Percentiles rank a stretch among this genome's conserved stretches.
These are phyloP conservation scores for Dryomyza anilis DNA, from an alignment of 2,888 invertebrate genomes.

Conservation along the genomic window DNA sequence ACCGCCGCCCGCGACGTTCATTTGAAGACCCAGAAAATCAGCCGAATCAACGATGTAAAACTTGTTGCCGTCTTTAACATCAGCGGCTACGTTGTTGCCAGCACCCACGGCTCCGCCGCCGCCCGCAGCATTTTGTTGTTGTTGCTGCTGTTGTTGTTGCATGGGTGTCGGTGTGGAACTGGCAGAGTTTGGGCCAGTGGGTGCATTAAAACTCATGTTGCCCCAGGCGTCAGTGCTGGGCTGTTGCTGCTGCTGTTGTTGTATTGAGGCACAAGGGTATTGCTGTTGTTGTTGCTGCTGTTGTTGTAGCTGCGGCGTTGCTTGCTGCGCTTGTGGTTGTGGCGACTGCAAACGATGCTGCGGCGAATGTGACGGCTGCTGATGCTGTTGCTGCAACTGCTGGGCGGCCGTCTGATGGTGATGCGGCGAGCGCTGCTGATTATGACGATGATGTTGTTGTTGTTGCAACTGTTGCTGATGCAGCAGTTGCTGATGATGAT, in stretches of 20 bases:
- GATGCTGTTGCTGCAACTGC: constrained; percentile 52
- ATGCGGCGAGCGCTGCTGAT: constrained; percentile 53
- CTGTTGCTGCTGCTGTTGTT: constrained; percentile 41
- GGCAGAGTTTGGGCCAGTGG: neutral
- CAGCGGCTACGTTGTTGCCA: constrained; percentile 24
- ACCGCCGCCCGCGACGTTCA: constrained; percentile 49
- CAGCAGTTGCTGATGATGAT: constrained; percentile 52
- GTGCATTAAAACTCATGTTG: constrained; percentile 39
- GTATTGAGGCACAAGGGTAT: constrained; percentile 37
- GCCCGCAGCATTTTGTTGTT: constrained; percentile 35
- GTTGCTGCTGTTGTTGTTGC: constrained; percentile 38
- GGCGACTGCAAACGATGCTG: constrained; percentile 48
- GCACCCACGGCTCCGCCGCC: constrained; percentile 26
- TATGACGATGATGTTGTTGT: constrained; percentile 50
- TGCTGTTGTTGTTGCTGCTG: constrained; percentile 40
- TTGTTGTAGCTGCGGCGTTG: constrained; percentile 36
- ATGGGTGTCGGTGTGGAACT: constrained; percentile 24
- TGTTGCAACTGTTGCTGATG: constrained; percentile 43
- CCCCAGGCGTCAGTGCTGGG: constrained; percentile 45
- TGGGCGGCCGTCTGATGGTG: constrained; percentile 48
- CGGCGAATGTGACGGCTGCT: constrained; percentile 51
- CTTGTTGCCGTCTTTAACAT: constrained; percentile 54
- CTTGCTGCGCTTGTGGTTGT: constrained; percentile 44
- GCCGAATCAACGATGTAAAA: constrained; percentile 59
- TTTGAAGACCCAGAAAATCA: constrained; percentile 60